Percentiles rank a stretch among this genome's conserved stretches.
phyloP scores from a whole-genome alignment of 2,113 vertebrate genomes.

The Forbesichthys papilliferus region DNA sequence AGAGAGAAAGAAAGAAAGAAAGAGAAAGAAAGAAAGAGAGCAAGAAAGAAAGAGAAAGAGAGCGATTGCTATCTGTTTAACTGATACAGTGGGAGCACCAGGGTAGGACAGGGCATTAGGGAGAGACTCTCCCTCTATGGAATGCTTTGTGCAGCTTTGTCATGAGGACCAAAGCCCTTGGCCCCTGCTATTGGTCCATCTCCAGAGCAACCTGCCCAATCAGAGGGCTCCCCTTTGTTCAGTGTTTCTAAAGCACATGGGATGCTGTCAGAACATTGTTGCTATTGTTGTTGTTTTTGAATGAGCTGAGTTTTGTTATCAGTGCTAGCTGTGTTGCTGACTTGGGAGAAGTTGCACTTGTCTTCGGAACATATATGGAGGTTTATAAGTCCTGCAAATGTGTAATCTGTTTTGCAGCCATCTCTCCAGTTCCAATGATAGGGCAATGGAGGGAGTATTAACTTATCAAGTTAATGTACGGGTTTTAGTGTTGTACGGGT shows the following conservation, averaged over 20 bases:
- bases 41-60: neutral
- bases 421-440: too few species aligned
- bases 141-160: slow-evolving; percentile 36
- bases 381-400: too few species aligned
- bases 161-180: slow-evolving; percentile 17
- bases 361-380: neutral
- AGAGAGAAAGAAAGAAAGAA: neutral
- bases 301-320: neutral
- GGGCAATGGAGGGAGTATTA: too few species aligned
- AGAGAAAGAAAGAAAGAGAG: neutral
- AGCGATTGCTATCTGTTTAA: too few species aligned
- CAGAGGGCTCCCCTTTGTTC: slow-evolving; percentile 24
- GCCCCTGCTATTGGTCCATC: slow-evolving; percentile 18
- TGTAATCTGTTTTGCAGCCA: neutral
- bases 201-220: slow-evolving; percentile 17
- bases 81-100: neutral
- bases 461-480: too few species aligned
- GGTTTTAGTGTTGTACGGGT: too few species aligned
- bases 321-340: slow-evolving; percentile 10
- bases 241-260: slow-evolving; percentile 18
- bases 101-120: neutral
- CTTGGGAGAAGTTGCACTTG: neutral
- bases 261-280: neutral
- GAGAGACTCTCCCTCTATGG: slow-evolving; percentile 22
- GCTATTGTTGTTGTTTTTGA: neutral